Evolutionary conservation across 2,888 invertebrate species (phyloP).

Genomic region (Gasteruption jaculator): DNA sequence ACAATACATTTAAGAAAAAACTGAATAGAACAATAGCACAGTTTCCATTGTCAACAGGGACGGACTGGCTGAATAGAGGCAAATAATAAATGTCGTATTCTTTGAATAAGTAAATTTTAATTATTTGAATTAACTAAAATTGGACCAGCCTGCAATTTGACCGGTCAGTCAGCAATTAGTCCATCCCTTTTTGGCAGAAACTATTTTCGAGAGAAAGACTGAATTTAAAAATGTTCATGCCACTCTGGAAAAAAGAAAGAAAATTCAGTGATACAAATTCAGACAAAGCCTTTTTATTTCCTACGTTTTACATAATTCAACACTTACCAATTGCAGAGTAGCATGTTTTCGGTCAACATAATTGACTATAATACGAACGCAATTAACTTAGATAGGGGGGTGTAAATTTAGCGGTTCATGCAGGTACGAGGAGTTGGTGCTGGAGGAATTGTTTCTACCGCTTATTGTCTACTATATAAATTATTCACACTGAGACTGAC

Average conservation of each 20-base stretch:
- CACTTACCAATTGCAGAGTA: constrained; percentile 32
- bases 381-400: constrained; percentile 31
- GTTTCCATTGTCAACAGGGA: too few species aligned
- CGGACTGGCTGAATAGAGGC: too few species aligned
- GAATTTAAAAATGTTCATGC: too few species aligned
- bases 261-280: background rate
- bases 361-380: constrained; percentile 31
- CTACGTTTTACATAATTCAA: constrained; percentile 22
- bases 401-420: constrained; percentile 41
- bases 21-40: too few species aligned
- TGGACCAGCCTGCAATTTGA: too few species aligned
- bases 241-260: background rate
- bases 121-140: too few species aligned
- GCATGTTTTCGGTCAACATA: constrained; percentile 33
- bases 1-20: too few species aligned
- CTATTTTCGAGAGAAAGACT: too few species aligned
- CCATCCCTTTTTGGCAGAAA: too few species aligned
- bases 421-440: constrained; percentile 97
- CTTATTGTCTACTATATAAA: constrained; percentile 98
- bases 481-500: constrained; percentile 93
- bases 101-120: too few species aligned
- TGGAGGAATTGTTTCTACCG: constrained; percentile 99
- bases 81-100: too few species aligned
- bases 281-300: constrained; percentile 6
- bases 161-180: too few species aligned